Evolutionary conservation across 2,888 invertebrate genomes (phyloP), one percentile per base, ranked within the genome.

Genomic region (Eulithis prunata): DNA sequence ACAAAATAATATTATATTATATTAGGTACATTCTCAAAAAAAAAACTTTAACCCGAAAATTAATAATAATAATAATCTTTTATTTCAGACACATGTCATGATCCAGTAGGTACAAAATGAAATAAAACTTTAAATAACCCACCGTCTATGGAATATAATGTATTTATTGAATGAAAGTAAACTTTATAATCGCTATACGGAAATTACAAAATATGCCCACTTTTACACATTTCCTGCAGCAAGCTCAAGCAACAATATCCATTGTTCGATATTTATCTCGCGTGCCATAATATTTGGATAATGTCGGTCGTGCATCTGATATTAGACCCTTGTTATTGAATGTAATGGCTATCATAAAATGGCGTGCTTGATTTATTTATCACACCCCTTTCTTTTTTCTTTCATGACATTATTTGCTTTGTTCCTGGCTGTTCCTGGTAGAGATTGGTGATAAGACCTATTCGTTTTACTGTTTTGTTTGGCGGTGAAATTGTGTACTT

Each of bases 321-420:
- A 45, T 45, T 43, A 43, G 62, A 56, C 56, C 51, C 62, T 47
- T 56, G 56, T 57, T 57, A 57, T 62, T 62, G 62, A 62, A 52
- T 62, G 51, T 62, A 51, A 62, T 56, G 51, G 51, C 14, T 41
- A 49, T 36, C 49, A 47, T 38, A 36, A 32, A 21, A 32, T 46
- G 28, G 28, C 45, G n/a, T 45, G 43, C 21, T 55, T 45, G 57
- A 49, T 49, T 57, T 49, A 57, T 57, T 49, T 57, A 57, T 57
- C 14, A 21, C 21, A 49, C 21, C 49, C 49, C 14, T 49, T 49
- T 49, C 21, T 21, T 11, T 49, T 49, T 21, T 21, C 21, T 8
- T 14, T 47, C 14, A 13, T 47, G 14, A 14, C 47, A 8, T 14
- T 8, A 14, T 47, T 21, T 49, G 49, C 21, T 21, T 14, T 21